A percentile compares a stretch with the other conserved stretches of the same genome.
These are phyloP conservation scores for Listronotus oregonensis DNA, from an alignment of 1,140 invertebrate genomes.

Conservation along the genomic window DNA sequence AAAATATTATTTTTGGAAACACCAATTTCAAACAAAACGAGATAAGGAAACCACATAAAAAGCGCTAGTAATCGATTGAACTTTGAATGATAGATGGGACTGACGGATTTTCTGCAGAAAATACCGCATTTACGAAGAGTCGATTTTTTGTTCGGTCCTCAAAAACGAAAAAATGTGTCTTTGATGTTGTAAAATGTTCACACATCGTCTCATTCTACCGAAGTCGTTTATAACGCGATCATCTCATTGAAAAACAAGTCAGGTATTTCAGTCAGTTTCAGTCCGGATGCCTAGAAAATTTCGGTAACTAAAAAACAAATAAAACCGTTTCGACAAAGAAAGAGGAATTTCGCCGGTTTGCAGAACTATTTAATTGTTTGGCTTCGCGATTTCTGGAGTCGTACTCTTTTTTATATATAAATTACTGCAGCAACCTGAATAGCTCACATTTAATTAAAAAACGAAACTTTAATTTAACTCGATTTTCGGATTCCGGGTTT, in stretches of 20 bases:
- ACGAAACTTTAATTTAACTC: constrained; percentile 8
- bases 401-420: constrained; percentile 5
- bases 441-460: constrained; percentile 15
- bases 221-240: constrained; percentile 43
- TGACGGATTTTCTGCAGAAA: constrained; percentile 19
- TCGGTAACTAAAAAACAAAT: constrained; percentile 20
- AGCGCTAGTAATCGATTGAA: no score
- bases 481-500: constrained; percentile 3
- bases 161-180: constrained; percentile 43
- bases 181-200: constrained; percentile 45
- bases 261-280: constrained; percentile 35
- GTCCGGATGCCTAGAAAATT: background rate
- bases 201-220: constrained; percentile 35
- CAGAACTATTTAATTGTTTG: constrained; percentile 18
- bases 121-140: constrained; percentile 25
- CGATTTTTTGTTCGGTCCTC: constrained; percentile 27
- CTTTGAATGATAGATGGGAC: constrained; percentile 33
- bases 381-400: constrained; percentile 7
- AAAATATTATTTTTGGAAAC: no score
- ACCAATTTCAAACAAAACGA: no score
- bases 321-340: constrained; percentile 27
- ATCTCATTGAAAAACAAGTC: constrained; percentile 45
- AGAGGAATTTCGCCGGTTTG: constrained; percentile 21
- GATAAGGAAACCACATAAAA: no score
- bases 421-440: constrained; percentile 2